Evolutionary conservation across 37 sponge, comb jelly and placozoan genomes (phyloP), one percentile per base, ranked within the genome.

Genomic region (Amphimedon queenslandica): DNA sequence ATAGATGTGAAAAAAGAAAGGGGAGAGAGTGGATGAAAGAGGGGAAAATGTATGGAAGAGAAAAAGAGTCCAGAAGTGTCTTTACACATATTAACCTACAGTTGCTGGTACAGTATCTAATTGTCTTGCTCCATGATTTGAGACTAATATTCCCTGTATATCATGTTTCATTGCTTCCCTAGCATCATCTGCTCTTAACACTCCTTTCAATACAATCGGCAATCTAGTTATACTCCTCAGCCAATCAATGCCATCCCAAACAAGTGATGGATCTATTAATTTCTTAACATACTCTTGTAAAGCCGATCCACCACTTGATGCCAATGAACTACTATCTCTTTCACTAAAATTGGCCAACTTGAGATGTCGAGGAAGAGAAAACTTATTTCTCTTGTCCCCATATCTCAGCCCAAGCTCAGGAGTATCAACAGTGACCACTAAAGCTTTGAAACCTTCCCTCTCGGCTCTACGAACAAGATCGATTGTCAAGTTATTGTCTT

Each of bases 51-150:
- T n/a, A n/a, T n/a, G n/a, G n/a, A n/a, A n/a, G n/a, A n/a, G n/a
- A n/a, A n/a, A n/a, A n/a, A n/a, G n/a, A n/a, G n/a, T n/a, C n/a
- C n/a, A n/a, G n/a, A n/a, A n/a, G n/a, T n/a, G n/a, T n/a, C n/a
- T n/a, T n/a, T n/a, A n/a, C n/a, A n/a, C n/a, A 2, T 5, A 16
- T 63, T 13, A 32, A 83, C 90, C 78, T 34, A 95, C 86, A 20
- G 96, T 85, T 30, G 93, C 84, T 63, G 84, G 87, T 1, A 93
- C 94, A 38, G 80, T 83, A 75, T 96, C 96, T 66, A 96, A 79
- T 60, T 96, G 96, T 34, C 96, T 73, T 0, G 80, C 96, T 41
- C 96, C 96, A 63, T 96, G 96, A 70, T 96, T 96, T 8, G 96
- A 96, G 32, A 96, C 93, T 53, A 94, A 40, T 18, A 96, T 88